These are phyloP conservation scores for Sebastes hubbsi DNA, from an alignment of 2,797 vertebrate species.

Conservation along the genomic window DNA sequence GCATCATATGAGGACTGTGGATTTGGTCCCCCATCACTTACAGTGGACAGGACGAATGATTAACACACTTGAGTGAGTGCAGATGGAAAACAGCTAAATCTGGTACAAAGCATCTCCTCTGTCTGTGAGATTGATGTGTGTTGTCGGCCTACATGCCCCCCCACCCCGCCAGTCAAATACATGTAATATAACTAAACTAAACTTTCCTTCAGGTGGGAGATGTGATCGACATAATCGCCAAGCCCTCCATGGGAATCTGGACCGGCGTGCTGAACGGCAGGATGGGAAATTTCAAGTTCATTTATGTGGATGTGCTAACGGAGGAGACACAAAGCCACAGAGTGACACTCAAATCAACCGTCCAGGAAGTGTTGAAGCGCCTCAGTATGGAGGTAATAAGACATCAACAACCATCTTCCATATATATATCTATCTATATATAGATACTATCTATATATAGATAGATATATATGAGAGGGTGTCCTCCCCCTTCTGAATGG, in stretches of 20 bases:
- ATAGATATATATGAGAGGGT: not conserved
- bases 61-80: not conserved
- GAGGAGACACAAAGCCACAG: conserved; percentile 81
- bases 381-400: conserved; percentile 87
- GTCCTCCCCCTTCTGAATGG: not conserved
- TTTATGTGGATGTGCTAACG: conserved; percentile 91
- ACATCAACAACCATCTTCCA: not conserved
- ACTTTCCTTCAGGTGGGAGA: conserved; percentile 87
- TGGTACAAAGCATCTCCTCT: not conserved
- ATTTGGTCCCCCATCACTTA: not conserved
- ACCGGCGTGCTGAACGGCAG: conserved; percentile 91
- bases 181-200: not conserved
- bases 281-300: conserved; percentile 94
- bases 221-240: conserved; percentile 92
- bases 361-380: conserved; percentile 86
- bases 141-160: not conserved
- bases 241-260: conserved; percentile 96
- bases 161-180: not conserved
- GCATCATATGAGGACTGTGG: not conserved
- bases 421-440: accelerated
- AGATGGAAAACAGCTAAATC: not conserved
- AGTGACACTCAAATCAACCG: conserved; percentile 78
- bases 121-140: not conserved
- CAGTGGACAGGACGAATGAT: not conserved
- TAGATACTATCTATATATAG: accelerated